These are phyloP conservation scores for Dendrophyllia cribrosa DNA, from an alignment of 64 coral and sea anemone species.

Conservation along the genomic window DNA sequence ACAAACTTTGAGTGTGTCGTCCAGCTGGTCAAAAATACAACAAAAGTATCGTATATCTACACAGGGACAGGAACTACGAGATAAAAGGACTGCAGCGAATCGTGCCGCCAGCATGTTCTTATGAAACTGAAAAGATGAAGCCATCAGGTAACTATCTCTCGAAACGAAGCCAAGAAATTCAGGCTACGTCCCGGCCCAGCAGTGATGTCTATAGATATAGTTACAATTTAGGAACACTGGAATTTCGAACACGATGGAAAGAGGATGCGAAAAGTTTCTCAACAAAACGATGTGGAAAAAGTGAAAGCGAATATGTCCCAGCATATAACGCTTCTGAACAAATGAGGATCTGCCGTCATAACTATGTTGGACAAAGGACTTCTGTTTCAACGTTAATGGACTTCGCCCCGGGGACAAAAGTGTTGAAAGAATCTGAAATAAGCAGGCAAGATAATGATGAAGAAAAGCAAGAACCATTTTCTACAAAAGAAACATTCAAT, in stretches of 20 bases:
- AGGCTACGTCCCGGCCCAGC: background rate
- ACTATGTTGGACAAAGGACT: background rate
- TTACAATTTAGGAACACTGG: slow-evolving; percentile 38
- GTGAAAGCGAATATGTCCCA: background rate
- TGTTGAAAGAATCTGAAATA: background rate
- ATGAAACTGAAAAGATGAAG: background rate
- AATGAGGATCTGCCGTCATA: background rate
- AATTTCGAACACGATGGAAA: background rate
- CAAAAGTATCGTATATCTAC: too few species aligned
- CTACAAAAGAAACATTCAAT: background rate
- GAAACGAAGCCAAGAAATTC: background rate
- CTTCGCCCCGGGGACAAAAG: background rate
- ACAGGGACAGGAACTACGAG: too few species aligned
- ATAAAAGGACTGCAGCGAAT: too few species aligned
- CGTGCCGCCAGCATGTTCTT: too few species aligned
- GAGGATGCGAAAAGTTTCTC: background rate
- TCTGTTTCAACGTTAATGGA: background rate
- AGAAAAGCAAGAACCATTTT: background rate
- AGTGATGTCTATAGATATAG: slow-evolving; percentile 7
- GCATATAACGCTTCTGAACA: too few species aligned
- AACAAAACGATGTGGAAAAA: background rate
- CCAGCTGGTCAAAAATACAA: too few species aligned
- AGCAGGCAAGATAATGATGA: background rate
- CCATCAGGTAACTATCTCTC: background rate
- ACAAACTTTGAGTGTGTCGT: too few species aligned